These are phyloP conservation scores for Hemicentrotus pulcherrimus DNA, from an alignment of 35 echinoderm and acorn worm genomes.

Conservation along the genomic window DNA sequence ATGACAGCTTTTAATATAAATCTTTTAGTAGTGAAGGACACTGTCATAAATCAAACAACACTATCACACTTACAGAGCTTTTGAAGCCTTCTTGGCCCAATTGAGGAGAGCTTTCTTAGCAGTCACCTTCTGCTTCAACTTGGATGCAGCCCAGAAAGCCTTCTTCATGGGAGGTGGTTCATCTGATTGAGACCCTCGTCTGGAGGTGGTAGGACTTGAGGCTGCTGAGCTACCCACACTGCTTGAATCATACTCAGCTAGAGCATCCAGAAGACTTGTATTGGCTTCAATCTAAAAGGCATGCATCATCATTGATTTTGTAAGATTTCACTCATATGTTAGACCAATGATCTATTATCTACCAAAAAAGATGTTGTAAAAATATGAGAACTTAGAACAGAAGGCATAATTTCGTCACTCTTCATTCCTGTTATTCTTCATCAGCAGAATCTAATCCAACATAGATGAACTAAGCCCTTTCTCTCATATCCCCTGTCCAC, in stretches of 20 bases:
- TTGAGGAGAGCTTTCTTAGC: slow-evolving; percentile 91
- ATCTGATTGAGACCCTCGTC: slow-evolving; percentile 43
- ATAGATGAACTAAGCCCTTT: too few species aligned
- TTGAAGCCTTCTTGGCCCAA: slow-evolving; percentile 84
- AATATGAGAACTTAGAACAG: too few species aligned
- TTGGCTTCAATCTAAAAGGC: slow-evolving; percentile 86
- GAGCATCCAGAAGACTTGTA: slow-evolving; percentile 65
- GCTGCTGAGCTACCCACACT: slow-evolving; percentile 49
- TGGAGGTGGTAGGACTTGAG: slow-evolving; percentile 41
- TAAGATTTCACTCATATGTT: too few species aligned
- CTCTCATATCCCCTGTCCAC: too few species aligned
- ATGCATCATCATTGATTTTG: too few species aligned
- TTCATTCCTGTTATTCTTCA: too few species aligned
- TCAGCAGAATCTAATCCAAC: too few species aligned
- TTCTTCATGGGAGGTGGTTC: slow-evolving; percentile 83
- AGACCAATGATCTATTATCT: too few species aligned
- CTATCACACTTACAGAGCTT: slow-evolving; percentile 20
- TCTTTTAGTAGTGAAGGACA: too few species aligned
- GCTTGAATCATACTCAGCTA: slow-evolving; percentile 50
- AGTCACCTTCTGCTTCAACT: slow-evolving; percentile 67
- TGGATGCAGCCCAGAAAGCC: slow-evolving; percentile 46
- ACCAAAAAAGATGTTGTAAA: too few species aligned
- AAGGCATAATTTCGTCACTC: too few species aligned
- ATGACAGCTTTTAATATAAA: neutral
- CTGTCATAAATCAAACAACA: neutral